Conservation (phyloP, 2,797 vertebrate species). For the Coranthus polyacanthus region DNA sequence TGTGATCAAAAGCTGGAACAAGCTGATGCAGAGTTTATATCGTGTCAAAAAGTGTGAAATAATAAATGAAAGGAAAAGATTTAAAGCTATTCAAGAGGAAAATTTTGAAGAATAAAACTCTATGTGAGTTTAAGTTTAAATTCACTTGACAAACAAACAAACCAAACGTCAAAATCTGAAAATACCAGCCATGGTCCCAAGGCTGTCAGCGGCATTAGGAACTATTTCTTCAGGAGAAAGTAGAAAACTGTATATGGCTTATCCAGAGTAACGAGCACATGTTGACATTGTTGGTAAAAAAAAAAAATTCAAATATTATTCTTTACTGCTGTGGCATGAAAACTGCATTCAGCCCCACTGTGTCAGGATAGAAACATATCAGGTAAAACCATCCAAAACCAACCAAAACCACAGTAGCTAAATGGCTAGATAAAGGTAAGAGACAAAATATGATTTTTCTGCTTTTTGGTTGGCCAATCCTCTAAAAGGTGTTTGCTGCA, state of each 20-base stretch:
- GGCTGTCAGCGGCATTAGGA: background rate
- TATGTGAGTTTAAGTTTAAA: background rate
- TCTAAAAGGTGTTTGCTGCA: slow-evolving; percentile 17
- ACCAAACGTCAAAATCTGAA: background rate
- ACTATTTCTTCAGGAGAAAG: background rate
- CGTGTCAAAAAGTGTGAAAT: background rate
- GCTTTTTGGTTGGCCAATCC: background rate
- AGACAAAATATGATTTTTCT: no score
- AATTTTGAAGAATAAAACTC: background rate
- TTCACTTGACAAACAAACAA: background rate
- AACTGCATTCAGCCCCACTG: background rate
- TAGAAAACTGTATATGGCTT: background rate
- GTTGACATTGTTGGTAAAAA: background rate
- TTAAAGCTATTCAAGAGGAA: background rate
- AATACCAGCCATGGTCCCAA: slow-evolving; percentile 2
- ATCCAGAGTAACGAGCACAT: background rate
- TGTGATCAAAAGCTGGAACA: background rate
- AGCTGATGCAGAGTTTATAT: background rate
- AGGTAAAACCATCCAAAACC: no score
- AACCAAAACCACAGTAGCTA: background rate
- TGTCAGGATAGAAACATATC: background rate
- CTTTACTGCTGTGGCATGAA: background rate
- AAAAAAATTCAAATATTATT: background rate
- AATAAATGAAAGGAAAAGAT: background rate
- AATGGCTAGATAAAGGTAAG: background rate